Percentiles rank a stretch among this genome's conserved stretches.
Conservation (phyloP, 2,797 vertebrate genomes). For the Gymnothorax reevesii region DNA sequence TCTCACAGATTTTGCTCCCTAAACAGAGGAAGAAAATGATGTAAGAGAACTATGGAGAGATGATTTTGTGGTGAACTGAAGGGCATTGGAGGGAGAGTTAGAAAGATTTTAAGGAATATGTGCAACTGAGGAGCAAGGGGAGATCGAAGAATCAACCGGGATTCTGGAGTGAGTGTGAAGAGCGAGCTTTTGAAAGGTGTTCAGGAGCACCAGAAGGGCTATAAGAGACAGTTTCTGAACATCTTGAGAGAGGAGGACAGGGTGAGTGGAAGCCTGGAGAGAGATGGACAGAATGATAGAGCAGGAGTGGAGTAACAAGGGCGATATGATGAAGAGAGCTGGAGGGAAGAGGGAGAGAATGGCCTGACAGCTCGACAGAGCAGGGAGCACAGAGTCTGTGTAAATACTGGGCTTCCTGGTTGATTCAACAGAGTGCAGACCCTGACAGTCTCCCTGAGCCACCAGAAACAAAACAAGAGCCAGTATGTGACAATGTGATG, state of each 20-base stretch:
- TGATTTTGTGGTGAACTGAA: neutral
- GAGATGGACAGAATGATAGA: neutral
- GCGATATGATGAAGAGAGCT: neutral
- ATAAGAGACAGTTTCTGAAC: neutral
- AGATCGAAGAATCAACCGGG: neutral
- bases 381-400: neutral
- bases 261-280: neutral
- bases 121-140: neutral
- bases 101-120: neutral
- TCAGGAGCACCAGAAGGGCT: neutral
- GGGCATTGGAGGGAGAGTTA: neutral
- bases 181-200: neutral
- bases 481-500: neutral
- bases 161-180: neutral
- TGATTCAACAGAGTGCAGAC: neutral
- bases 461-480: slow-evolving; percentile 3
- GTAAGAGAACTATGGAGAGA: neutral
- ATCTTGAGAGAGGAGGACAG: neutral
- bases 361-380: neutral
- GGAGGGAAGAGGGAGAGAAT: neutral
- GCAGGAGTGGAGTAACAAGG: neutral
- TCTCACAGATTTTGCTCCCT: too few relatives aligned
- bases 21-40: neutral
- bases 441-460: neutral
- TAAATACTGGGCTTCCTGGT: slow-evolving; percentile 33